Evolutionary conservation across 2,113 vertebrate species (phyloP).

Genomic region (Thunnus maccoyii): DNA sequence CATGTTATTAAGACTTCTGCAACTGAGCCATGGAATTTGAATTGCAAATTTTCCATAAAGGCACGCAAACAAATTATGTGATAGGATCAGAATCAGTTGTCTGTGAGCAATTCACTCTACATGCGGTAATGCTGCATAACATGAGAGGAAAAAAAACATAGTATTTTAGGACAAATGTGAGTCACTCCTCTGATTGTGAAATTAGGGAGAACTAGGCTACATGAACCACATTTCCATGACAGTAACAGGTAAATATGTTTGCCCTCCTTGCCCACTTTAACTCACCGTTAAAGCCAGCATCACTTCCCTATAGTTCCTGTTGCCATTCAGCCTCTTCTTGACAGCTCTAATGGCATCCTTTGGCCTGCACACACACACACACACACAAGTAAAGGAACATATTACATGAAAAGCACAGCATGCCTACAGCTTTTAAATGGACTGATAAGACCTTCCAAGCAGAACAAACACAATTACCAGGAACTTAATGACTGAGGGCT

Average conservation of each 20-base stretch:
- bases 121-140: background rate
- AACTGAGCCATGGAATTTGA: background rate
- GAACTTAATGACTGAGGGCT: background rate
- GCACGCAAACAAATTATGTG: background rate
- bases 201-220: background rate
- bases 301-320: slow-evolving; percentile 97
- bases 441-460: background rate
- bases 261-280: background rate
- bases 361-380: slow-evolving; percentile 84
- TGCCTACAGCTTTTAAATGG: background rate
- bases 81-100: background rate
- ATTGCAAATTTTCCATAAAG: background rate
- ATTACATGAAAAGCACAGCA: background rate
- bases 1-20: background rate
- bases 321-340: slow-evolving; percentile 97
- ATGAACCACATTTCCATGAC: background rate
- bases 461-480: background rate
- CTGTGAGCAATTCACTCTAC: background rate
- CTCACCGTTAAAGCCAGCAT: slow-evolving; percentile 98
- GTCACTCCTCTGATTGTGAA: background rate
- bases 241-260: background rate
- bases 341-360: slow-evolving; percentile 97
- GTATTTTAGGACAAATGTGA: background rate
- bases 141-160: background rate
- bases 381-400: slow-evolving; percentile 10